Conservation (phyloP, 2,113 vertebrate genomes). For the Electrona antarctica region DNA sequence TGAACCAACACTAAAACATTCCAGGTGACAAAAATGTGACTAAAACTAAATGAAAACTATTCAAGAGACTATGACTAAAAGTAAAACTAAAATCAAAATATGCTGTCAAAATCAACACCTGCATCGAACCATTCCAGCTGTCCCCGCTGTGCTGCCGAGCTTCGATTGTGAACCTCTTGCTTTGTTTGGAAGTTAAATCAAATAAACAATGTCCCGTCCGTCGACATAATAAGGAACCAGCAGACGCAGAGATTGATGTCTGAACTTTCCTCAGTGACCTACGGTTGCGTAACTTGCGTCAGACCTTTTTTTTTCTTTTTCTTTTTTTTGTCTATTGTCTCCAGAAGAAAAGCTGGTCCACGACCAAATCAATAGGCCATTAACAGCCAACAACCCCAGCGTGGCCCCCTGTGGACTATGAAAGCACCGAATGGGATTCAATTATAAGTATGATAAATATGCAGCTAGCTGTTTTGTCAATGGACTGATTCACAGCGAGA, state of each 20-base stretch:
- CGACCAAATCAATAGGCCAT: conserved; percentile 70
- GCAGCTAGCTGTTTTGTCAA: conserved; percentile 32
- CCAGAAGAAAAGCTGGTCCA: conserved; percentile 37
- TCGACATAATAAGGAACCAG: conserved; percentile 18
- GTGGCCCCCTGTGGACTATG: conserved; percentile 38
- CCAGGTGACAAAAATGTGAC: no score
- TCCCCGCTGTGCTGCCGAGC: conserved; percentile 32
- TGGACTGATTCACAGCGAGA: conserved; percentile 31
- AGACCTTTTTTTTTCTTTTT: not conserved
- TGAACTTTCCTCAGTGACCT: conserved; percentile 48
- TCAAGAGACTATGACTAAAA: no score
- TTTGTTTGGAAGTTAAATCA: not conserved
- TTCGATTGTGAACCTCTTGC: conserved; percentile 37
- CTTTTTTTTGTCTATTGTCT: conserved; percentile 50
- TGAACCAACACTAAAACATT: no score
- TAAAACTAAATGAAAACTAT: no score
- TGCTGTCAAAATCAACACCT: no score
- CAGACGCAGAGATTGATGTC: conserved; percentile 26
- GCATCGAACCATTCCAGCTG: conserved; percentile 42
- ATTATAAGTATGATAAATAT: conserved; percentile 55
- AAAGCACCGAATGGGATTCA: conserved; percentile 57
- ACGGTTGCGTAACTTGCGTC: conserved; percentile 38
- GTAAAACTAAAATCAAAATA: no score
- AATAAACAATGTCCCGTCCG: conserved; percentile 18
- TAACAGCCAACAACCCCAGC: conserved; percentile 47